Evolutionary conservation across 2,888 invertebrate species (phyloP), one percentile per base, ranked within the genome.

Genomic region (Trachelus tabidus): DNA sequence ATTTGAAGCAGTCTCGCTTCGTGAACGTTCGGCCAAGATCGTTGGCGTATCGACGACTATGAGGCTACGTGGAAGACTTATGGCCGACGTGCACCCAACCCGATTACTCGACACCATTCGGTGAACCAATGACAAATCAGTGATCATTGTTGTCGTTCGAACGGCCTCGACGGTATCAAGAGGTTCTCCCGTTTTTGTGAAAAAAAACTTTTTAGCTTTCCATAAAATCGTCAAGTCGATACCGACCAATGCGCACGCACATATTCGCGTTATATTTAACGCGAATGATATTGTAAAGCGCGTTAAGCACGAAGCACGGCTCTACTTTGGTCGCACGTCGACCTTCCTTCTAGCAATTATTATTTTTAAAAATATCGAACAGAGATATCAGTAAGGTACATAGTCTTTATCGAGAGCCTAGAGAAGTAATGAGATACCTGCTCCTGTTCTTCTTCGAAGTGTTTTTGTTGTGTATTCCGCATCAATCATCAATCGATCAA

Each of bases 11-110:
- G 74, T 68, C 35, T 74, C 40, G 76, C 78, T 86, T 88, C 88
- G 89, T 81, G 82, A 77, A 79, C 75, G 83, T 87, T 89, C 88
- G 89, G 87, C 78, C 74, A 84, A 76, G 83, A 81, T 88, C 89
- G 88, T 75, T 81, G 71, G 75, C 76, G 34, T 74, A 74, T 74
- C 76, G 69, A 40, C 74, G 78, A 78, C 77, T 77, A 81, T 81
- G 80, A 82, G 77, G 81, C 83, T 86, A 80, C 75, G 77, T 77
- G 73, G 79, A 79, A 79, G 79, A 79, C 74, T 79, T 74, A 79
- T 79, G 79, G 79, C 79, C 73, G 74, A 77, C 37, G 69, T 73
- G 73, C 34, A 34, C 11, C 68, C 71, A 34, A 71, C 71, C 34
- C 71, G 71, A 71, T 71, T 71, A 71, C 71, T 31, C 71, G 71